Evolutionary conservation across 2,113 vertebrate species (phyloP), one percentile per base, ranked within the genome.

Genomic region (Todiramphus saurophagus): DNA sequence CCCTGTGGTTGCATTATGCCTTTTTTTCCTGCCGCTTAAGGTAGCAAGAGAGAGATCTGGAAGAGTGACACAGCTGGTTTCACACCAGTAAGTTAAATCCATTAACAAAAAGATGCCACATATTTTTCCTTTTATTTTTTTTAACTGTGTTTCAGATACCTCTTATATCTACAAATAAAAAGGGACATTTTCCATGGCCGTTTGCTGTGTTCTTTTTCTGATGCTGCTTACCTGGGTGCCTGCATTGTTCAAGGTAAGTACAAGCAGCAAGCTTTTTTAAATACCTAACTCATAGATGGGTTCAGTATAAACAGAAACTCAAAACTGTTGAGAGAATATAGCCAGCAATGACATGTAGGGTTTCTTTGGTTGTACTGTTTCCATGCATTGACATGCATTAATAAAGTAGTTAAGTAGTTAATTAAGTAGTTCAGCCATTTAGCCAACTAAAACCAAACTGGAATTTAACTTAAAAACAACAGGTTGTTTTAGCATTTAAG

Each of bases 151-250:
- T 98, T 46, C 97, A 99, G 99, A 97, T 99, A 99, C 89, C 99
- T 99, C 80, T 96, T 99, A 90, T 99, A 99, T 90, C 98, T 99
- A 75, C 99, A 99, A 96, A 91, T 99, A 96, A 99, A 99, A 97
- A 99, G 99, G 89, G 99, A 99, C n/a, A 98, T 99, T 97, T 99
- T 99, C 97, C 99, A 99, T 14, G 99, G 99, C 19, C 99, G 99
- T 70, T 98, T 99, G 93, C 98, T 99, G 69, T 99, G 99, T 88
- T 99, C 99, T 33, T 99, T 99, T 92, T 98, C 98, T 60, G 99
- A 99, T 93, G 99, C 99, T 94, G 99, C 99, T 41, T 99, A 99
- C 93, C 96, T 99, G 89, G 99, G 99, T 97, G 99, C 99, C 83
- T 99, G 99, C 93, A 99, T 99, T 37, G 94, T 99, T 19, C 99